Base-by-base conservation (phyloP, 2,797 vertebrate genomes). In the Pipistrellus kuhlii region DNA sequence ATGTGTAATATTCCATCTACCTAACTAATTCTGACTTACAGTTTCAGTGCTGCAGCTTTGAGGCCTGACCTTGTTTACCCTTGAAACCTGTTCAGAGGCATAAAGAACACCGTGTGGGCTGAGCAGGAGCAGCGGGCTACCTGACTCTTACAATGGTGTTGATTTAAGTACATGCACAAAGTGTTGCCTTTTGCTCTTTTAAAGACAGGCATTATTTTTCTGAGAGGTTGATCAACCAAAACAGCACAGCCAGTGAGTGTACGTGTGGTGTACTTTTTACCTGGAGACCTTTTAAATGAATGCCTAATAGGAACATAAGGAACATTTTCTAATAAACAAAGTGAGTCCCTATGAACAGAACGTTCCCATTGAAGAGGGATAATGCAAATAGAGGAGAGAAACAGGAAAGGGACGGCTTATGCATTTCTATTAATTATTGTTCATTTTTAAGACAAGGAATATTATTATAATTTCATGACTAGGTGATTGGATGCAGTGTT, bases 21-120 rank as follows among this genome's bases (percentile, higher is more conserved):
- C 44, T 53, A 85, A 86, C 85, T 90, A 94, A 93, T 93, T 92
- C 86, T 86, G 90, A 93, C 82, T 88, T 91, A 82, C 12, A 51
- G 30, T 95, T 90, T 93, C 30, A 53, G 51, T 69, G 84, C 59
- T 59, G 7, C 32, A 44, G 46, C 88, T 87, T 78, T 51, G 38
- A 85, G 75, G 3, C 23, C 75, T 95, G 91, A 90, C 94, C 85
- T 95, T 95, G 75, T 68, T 92, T 86, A 77, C 25, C 96, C 94
- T 94, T 96, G 94, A 68, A 77, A 59, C 35, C 41, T 46, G 35
- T 62, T 84, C 85, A 7, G 92, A 81, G 30, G 80, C 35, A 88
- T 77, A 85, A 51, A 64, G 78, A 76, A 32, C 21, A 21, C 12
- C 25, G n/a, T 80, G 90, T 92, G 93, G 86, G 85, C 64, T n/a